Evolutionary conservation across 2,797 vertebrate genomes (phyloP).

Genomic region (Lemur catta): DNA sequence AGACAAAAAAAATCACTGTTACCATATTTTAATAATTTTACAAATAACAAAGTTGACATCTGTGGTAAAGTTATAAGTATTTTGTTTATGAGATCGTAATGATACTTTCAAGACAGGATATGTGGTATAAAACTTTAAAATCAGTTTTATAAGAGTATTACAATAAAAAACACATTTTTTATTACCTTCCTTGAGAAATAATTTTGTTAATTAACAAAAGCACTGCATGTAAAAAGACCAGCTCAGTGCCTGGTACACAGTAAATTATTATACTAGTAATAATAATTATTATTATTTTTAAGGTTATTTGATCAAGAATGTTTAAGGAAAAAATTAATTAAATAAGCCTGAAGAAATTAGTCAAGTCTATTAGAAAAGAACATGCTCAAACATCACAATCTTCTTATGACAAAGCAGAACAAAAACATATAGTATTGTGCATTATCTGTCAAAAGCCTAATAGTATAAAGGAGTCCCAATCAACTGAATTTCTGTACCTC

Average conservation of each 20-base stretch:
- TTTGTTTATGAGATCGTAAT: neutral
- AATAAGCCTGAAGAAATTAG: neutral
- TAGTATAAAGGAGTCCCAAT: neutral
- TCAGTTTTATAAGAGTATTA: conserved; percentile 5
- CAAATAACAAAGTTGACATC: neutral
- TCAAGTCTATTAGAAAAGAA: neutral
- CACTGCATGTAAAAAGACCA: neutral
- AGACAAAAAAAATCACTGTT: neutral
- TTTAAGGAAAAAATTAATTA: neutral
- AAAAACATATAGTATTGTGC: neutral
- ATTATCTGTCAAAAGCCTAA: neutral
- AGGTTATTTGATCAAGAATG: neutral
- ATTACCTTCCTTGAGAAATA: conserved; percentile 31
- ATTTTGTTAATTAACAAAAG: conserved; percentile 45
- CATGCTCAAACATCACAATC: neutral
- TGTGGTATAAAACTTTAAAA: neutral
- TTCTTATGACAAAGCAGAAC: neutral
- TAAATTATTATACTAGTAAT: neutral
- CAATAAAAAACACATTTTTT: neutral
- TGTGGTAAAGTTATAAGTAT: neutral
- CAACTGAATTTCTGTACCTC: neutral
- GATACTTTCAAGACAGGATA: neutral
- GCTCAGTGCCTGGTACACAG: neutral
- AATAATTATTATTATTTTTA: conserved; percentile 18
- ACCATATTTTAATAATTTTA: neutral